phyloP scores from a whole-genome alignment of 1,140 invertebrate species.

The Calephelis virginiensis region DNA sequence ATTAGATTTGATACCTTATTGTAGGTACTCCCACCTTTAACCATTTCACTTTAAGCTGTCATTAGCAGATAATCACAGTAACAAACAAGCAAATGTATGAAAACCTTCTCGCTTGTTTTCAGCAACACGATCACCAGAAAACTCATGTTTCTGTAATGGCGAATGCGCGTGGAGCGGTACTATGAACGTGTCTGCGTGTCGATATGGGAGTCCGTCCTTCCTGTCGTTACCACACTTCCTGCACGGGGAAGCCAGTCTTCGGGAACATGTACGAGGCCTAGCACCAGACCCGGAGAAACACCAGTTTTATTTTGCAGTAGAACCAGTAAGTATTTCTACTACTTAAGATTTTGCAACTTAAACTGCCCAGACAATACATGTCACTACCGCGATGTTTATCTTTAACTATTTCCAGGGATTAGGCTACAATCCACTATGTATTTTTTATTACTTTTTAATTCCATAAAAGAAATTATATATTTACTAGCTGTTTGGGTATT shows the following conservation, averaged over 20 bases:
- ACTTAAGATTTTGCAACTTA: not conserved
- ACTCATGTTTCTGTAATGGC: conserved; percentile 86
- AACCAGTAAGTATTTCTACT: conserved; percentile 78
- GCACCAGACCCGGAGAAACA: conserved; percentile 84
- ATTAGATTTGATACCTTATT: too few relatives aligned
- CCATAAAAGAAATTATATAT: too few relatives aligned
- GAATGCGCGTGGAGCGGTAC: conserved; percentile 84
- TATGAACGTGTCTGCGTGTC: conserved; percentile 84
- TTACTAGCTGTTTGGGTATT: too few relatives aligned
- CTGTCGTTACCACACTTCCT: conserved; percentile 94
- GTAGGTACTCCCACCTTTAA: too few relatives aligned
- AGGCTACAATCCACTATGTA: too few relatives aligned
- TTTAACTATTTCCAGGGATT: too few relatives aligned
- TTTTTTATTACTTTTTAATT: too few relatives aligned
- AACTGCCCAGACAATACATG: not conserved
- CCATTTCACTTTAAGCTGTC: too few relatives aligned
- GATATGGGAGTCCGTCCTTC: conserved; percentile 87
- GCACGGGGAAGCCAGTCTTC: conserved; percentile 84
- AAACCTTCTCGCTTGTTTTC: conserved; percentile 38
- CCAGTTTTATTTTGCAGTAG: conserved; percentile 83
- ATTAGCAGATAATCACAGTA: too few relatives aligned
- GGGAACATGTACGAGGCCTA: conserved; percentile 83
- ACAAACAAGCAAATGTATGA: not conserved
- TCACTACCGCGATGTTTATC: not conserved
- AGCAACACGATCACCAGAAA: conserved; percentile 72